phyloP scores from a whole-genome alignment of 2,797 vertebrate species.

The Sebastolobus altivelis region DNA sequence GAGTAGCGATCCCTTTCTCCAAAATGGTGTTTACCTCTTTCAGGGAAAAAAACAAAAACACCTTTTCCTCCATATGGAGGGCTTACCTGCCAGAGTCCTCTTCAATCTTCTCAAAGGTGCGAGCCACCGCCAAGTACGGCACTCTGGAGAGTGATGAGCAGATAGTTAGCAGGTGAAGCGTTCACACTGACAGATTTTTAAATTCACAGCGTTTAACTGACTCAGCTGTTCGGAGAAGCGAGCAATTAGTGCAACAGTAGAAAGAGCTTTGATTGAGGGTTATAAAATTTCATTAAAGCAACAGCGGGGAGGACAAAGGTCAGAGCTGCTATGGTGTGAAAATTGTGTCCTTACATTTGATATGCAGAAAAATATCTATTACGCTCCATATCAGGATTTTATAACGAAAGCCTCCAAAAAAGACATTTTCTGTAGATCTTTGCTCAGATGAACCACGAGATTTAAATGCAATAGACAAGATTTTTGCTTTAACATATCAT shows the following conservation, averaged over 20 bases:
- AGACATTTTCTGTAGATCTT: not conserved
- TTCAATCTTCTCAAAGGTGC: slow-evolving; percentile 94
- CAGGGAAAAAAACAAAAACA: not conserved
- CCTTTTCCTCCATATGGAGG: slow-evolving; percentile 41
- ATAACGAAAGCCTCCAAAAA: not conserved
- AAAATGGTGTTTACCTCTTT: slow-evolving; percentile 29
- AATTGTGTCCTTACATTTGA: slow-evolving; percentile 9
- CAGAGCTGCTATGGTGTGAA: slow-evolving; percentile 3
- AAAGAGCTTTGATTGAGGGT: slow-evolving; percentile 50
- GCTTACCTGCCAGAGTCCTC: slow-evolving; percentile 91
- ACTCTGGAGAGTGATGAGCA: slow-evolving; percentile 82
- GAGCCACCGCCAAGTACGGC: slow-evolving; percentile 92
- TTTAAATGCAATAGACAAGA: not conserved
- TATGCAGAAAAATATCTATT: not conserved
- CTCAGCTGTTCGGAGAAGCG: slow-evolving; percentile 44
- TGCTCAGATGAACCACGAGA: not conserved
- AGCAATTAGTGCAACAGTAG: slow-evolving; percentile 58
- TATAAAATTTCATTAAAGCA: slow-evolving; percentile 36
- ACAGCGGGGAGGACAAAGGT: slow-evolving; percentile 31
- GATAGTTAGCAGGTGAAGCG: slow-evolving; percentile 58
- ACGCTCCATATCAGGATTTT: not conserved
- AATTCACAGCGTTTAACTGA: slow-evolving; percentile 37
- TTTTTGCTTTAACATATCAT: not conserved
- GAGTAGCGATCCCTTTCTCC: slow-evolving; percentile 20
- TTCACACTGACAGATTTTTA: slow-evolving; percentile 34